Conservation (phyloP, 2,797 vertebrate species). For the Cuniculus paca region DNA sequence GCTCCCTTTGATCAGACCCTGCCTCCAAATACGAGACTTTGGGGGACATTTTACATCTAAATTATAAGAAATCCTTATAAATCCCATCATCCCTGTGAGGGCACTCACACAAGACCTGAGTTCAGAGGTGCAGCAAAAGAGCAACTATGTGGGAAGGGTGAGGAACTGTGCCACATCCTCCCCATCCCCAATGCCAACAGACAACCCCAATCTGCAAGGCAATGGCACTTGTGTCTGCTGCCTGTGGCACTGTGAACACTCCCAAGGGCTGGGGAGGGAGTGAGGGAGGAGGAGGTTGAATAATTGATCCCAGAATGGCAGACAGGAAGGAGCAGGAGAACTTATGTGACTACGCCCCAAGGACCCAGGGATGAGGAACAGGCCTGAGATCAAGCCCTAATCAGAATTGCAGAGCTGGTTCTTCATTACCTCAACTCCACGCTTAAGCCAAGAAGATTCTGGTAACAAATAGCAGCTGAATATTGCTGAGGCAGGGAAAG, state of each 20-base stretch:
- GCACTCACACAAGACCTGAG: neutral
- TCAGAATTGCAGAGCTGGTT: neutral
- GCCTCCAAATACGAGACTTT: neutral
- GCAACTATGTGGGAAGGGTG: fast-evolving
- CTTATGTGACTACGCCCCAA: neutral
- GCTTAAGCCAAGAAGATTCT: neutral
- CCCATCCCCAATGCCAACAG: fast-evolving
- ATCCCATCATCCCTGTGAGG: neutral
- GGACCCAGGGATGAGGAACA: neutral
- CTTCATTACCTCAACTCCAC: too few species aligned
- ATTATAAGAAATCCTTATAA: neutral
- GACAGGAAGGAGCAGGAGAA: neutral
- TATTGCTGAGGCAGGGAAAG: neutral
- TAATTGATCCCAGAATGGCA: neutral
- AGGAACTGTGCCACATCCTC: neutral
- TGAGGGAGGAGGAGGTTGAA: neutral
- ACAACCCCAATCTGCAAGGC: neutral
- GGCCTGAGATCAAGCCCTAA: neutral
- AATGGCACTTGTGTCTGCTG: neutral
- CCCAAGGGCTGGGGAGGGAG: neutral
- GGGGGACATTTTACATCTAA: neutral
- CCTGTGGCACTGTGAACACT: neutral
- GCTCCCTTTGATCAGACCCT: neutral
- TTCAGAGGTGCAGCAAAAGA: neutral
- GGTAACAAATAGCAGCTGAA: neutral